Evolutionary conservation across 1,140 invertebrate species (phyloP).

Genomic region (Aleiodes sp.): DNA sequence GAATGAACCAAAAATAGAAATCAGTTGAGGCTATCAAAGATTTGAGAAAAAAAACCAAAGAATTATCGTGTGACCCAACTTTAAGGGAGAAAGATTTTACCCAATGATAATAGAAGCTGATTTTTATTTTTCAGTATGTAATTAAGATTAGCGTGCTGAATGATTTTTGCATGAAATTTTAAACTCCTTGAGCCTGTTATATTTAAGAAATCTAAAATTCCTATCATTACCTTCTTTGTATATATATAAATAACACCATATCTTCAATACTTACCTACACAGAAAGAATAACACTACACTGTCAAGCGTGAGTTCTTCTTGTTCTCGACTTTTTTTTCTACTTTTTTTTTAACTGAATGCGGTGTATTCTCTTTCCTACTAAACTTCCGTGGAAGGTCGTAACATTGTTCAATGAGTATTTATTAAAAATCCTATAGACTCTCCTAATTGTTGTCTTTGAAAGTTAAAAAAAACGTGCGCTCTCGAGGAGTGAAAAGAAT

Average conservation of each 20-base stretch:
- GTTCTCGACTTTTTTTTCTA: slow-evolving; percentile 48
- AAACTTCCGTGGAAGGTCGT: slow-evolving; percentile 59
- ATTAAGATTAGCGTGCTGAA: slow-evolving; percentile 17
- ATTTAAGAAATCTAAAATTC: slow-evolving; percentile 15
- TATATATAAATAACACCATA: slow-evolving; percentile 13
- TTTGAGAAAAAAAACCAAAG: neutral
- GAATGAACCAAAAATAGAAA: neutral
- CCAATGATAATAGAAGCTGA: neutral
- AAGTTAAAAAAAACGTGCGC: neutral
- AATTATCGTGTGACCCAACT: neutral
- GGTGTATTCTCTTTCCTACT: slow-evolving; percentile 51
- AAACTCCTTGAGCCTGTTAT: slow-evolving; percentile 22
- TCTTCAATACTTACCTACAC: slow-evolving; percentile 35
- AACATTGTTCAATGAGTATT: neutral
- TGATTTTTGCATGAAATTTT: slow-evolving; percentile 27
- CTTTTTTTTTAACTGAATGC: slow-evolving; percentile 37
- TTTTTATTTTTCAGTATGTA: slow-evolving; percentile 24
- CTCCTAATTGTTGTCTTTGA: neutral
- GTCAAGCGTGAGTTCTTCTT: slow-evolving; percentile 56
- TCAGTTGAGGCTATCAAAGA: neutral
- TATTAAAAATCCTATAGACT: neutral
- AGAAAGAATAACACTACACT: slow-evolving; percentile 50
- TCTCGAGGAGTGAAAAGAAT: neutral
- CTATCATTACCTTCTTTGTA: slow-evolving; percentile 19
- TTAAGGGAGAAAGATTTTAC: neutral